Base-by-base conservation (phyloP, 1,140 invertebrate genomes). In the Trachymyrmex cornetzi region DNA sequence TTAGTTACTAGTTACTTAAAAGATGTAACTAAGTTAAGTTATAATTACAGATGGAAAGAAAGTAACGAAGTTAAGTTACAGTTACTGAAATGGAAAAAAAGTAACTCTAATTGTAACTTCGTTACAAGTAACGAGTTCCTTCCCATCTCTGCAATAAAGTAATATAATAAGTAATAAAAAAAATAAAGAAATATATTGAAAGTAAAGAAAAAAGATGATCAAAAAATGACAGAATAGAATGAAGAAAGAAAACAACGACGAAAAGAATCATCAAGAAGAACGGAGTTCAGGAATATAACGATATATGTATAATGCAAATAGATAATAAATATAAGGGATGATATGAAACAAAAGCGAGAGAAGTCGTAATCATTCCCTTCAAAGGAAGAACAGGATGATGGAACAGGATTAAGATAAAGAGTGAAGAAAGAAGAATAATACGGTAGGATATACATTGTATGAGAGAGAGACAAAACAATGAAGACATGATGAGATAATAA, bases 321-420 rank as follows among this genome's bases (percentile, higher is more conserved):
- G 19, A 84, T 63, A 84, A 61, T 34, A 74, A 82, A 74, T 30
- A 74, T 19, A 57, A 57, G 22, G 30, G 24, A 61, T 48, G 53
- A 34, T 22, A 72, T n/a, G 55, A 63, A 22, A 84, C 4, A 50
- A 74, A 59, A 53, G 34, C 50, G 34, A 84, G 34, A 63, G n/a
- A 75, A 84, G 24, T 84, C 6, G 24, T n/a, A 55, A 30, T 67
- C 48, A 19, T 81, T 57, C 12, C 34, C 9, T 72, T 82, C 53
- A 74, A 82, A 72, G 30, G 30, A 81, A 59, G 67, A 84, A 74
- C 69, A 84, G 38, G 55, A 72, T 34, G 34, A 72, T 3, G 11
- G 9, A 30, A 22, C 27, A 30, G 38, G 22, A 74, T 84, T 84
- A 84, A 82, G 38, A 72, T n/a, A 30, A 44, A 48, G 38, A 48